Evolutionary conservation across 2,797 vertebrate species (phyloP).

Genomic region (Nyctibius grandis): DNA sequence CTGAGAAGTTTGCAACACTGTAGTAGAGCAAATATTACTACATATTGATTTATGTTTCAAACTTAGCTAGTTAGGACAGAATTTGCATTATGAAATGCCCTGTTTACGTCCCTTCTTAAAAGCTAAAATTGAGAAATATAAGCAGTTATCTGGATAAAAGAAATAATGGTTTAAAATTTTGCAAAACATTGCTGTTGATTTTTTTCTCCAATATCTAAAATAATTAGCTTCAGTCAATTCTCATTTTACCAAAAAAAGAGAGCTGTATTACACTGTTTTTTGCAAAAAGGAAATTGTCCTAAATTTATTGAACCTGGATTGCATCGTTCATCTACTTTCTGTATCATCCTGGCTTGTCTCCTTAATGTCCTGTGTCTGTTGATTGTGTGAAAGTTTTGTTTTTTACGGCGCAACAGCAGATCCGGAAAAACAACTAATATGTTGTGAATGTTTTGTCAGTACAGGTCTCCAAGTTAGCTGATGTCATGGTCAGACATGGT

Average conservation of each 20-base stretch:
- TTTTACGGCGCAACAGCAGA: not conserved
- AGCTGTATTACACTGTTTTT: not conserved
- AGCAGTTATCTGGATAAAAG: not conserved
- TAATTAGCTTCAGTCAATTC: not conserved
- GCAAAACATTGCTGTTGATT: not conserved
- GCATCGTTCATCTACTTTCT: not conserved
- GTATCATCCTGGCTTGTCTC: not conserved
- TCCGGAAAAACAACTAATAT: not conserved
- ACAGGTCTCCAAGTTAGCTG: constrained; percentile 90
- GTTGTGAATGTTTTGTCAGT: constrained; percentile 5
- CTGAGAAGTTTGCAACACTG: not conserved
- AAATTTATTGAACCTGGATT: not conserved
- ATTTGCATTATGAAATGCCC: not conserved
- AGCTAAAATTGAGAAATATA: not conserved
- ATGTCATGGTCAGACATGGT: constrained; percentile 86
- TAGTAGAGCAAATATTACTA: not conserved
- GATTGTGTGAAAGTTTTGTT: not conserved
- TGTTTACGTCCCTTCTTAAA: not conserved
- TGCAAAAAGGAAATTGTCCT: not conserved
- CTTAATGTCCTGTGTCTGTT: not conserved
- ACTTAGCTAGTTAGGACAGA: not conserved
- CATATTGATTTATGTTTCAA: not conserved
- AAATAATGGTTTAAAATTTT: not conserved
- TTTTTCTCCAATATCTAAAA: not conserved
- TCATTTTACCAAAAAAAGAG: not conserved